Percentiles rank a stretch among this genome's conserved stretches.
Evolutionary conservation across 2,113 vertebrate genomes (phyloP).

Genomic region (Ailuropoda melanoleuca): DNA sequence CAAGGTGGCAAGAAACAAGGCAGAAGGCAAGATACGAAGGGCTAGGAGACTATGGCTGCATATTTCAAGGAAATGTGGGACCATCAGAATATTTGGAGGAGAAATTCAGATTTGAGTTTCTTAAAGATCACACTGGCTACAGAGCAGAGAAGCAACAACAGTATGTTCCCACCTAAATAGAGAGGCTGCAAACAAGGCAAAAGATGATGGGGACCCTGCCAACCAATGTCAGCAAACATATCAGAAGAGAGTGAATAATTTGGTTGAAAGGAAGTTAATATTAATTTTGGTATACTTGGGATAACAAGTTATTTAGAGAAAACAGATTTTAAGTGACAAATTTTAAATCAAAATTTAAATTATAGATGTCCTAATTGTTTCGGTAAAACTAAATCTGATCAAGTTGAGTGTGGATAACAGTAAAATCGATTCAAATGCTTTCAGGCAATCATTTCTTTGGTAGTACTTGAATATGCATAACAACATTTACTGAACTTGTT

Average conservation of each 20-base stretch:
- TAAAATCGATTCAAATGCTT: slow-evolving; percentile 17
- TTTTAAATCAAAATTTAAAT: slow-evolving; percentile 20
- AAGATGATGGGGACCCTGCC: not conserved
- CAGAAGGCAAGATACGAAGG: not conserved
- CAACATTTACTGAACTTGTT: not conserved
- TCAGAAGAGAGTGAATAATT: not conserved
- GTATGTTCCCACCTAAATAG: not conserved
- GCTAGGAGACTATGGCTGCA: not conserved
- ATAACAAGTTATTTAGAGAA: slow-evolving; percentile 33
- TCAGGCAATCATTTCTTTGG: not conserved
- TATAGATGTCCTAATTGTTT: not conserved
- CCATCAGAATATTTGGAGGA: not conserved
- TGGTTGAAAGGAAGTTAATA: not conserved
- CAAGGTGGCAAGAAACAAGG: not conserved
- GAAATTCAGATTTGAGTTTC: not conserved
- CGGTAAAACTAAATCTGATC: not conserved
- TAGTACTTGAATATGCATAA: not conserved
- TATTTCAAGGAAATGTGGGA: not conserved
- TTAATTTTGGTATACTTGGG: slow-evolving; percentile 29
- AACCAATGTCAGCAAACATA: not conserved
- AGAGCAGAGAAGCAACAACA: not conserved
- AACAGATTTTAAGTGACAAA: slow-evolving; percentile 33
- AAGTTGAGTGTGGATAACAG: not conserved
- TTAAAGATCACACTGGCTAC: not conserved
- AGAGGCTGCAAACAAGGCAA: not conserved